These are phyloP conservation scores for Clepsis dumicolana DNA, from an alignment of 2,888 invertebrate species.

Conservation along the genomic window DNA sequence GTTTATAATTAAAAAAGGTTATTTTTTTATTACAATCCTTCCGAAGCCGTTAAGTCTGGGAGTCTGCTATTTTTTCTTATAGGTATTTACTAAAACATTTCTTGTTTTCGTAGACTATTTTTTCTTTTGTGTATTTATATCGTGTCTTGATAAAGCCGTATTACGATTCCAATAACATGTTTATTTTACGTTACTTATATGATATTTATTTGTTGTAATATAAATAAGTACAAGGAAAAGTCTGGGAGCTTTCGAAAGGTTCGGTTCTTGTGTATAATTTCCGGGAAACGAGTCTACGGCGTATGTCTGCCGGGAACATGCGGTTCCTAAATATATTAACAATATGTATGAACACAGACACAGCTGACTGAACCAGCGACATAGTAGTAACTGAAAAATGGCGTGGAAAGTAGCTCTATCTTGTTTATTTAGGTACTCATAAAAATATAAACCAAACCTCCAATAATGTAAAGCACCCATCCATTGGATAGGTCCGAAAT, in stretches of 20 bases:
- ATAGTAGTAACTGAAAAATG: not conserved
- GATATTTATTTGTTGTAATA: constrained; percentile 20
- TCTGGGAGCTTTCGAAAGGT: constrained; percentile 40
- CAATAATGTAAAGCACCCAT: no score
- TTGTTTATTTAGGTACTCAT: no score
- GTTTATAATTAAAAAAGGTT: constrained; percentile 26
- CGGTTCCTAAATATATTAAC: constrained; percentile 5
- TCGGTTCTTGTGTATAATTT: constrained; percentile 43
- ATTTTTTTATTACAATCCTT: constrained; percentile 23
- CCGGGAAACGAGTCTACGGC: constrained; percentile 41
- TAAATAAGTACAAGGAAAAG: constrained; percentile 21
- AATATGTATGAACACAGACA: constrained; percentile 13
- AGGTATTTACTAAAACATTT: not conserved
- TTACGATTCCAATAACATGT: constrained; percentile 4
- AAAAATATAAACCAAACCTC: no score
- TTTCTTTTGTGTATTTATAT: constrained; percentile 10
- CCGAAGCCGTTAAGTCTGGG: constrained; percentile 4
- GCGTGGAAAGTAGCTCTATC: no score
- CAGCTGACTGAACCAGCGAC: not conserved
- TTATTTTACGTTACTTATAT: constrained; percentile 18
- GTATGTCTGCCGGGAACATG: constrained; percentile 13
- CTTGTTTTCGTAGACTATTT: not conserved
- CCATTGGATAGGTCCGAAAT: no score
- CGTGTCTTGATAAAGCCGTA: constrained; percentile 15
- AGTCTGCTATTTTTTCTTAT: not conserved